A percentile compares a stretch with the other conserved stretches of the same genome.
Conservation (phyloP, 1,140 invertebrate genomes). For the Diachasmimorpha longicaudata region DNA sequence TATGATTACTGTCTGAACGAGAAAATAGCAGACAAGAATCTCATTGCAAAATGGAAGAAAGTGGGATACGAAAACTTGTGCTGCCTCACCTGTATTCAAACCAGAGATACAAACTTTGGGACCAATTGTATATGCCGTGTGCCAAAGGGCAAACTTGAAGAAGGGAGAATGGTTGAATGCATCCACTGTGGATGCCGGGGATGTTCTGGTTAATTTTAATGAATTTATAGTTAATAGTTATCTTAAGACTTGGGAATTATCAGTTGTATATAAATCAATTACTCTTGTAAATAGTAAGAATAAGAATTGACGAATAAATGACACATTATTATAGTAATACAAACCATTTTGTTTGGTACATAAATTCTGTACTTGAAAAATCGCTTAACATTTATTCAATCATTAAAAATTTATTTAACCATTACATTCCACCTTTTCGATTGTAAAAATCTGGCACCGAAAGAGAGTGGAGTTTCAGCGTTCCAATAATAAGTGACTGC, state of each 20-base stretch:
- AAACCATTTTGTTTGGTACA: background rate
- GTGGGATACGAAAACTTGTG: conserved; percentile 99
- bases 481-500: conserved; percentile 42
- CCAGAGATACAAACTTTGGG: conserved; percentile 98
- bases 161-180: conserved; percentile 97
- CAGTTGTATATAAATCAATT: background rate
- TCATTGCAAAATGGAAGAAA: conserved; percentile 99
- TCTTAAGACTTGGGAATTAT: too few relatives aligned
- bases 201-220: conserved; percentile 78
- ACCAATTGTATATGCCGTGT: conserved; percentile 99
- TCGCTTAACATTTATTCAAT: too few relatives aligned
- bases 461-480: conserved; percentile 36
- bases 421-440: conserved; percentile 35
- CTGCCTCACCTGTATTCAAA: conserved; percentile 98
- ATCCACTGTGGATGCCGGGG: conserved; percentile 97
- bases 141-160: conserved; percentile 97
- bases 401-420: conserved; percentile 26
- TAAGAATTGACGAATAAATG: background rate
- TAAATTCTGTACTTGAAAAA: too few relatives aligned
- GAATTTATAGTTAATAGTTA: too few relatives aligned
- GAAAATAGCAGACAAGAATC: conserved; percentile 95
- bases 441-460: conserved; percentile 36
- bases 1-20: conserved; percentile 98
- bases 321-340: background rate
- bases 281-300: background rate